These are phyloP conservation scores for Todus mexicanus DNA, from an alignment of 2,797 vertebrate species.

Conservation along the genomic window DNA sequence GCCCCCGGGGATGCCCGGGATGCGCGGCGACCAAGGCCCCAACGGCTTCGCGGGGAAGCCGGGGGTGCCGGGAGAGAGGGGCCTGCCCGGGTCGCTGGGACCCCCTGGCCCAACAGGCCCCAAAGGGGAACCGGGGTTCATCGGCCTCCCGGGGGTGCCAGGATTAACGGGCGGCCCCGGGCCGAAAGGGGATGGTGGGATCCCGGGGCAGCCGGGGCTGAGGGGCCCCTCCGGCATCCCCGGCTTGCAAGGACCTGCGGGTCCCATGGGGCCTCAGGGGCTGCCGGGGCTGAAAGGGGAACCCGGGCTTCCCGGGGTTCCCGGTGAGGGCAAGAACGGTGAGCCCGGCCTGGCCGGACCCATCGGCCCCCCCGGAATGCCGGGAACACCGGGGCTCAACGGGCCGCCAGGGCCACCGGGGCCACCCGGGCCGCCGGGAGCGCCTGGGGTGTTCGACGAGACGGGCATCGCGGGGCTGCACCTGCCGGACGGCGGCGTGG, in stretches of 20 bases:
- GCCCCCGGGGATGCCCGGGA: constrained; percentile 86
- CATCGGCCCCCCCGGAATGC: constrained; percentile 87
- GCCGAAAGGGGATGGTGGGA: constrained; percentile 87
- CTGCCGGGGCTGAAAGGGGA: constrained; percentile 90
- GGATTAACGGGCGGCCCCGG: constrained; percentile 83
- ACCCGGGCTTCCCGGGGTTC: constrained; percentile 83
- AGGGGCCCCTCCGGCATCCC: constrained; percentile 95
- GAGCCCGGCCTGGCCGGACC: constrained; percentile 87
- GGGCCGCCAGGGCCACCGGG: constrained; percentile 86
- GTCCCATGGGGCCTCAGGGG: constrained; percentile 94
- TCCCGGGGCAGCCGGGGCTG: constrained; percentile 87
- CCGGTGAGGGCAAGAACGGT: constrained; percentile 84
- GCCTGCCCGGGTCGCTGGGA: constrained; percentile 85
- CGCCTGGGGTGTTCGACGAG: constrained; percentile 82
- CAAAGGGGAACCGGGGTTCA: constrained; percentile 89
- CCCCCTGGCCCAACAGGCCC: constrained; percentile 87
- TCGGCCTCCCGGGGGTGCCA: constrained; percentile 88
- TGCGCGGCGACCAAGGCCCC: constrained; percentile 90
- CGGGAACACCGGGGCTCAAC: constrained; percentile 83
- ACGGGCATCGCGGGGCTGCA: constrained; percentile 85
- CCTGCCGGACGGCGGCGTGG: constrained; percentile 81
- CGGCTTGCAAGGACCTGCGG: constrained; percentile 90
- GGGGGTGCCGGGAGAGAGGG: constrained; percentile 90
- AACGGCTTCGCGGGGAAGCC: constrained; percentile 87
- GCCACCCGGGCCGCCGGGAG: constrained; percentile 89